Conservation (phyloP, 37 sponge, comb jelly and placozoan species). For the Beroe forskalii region DNA sequence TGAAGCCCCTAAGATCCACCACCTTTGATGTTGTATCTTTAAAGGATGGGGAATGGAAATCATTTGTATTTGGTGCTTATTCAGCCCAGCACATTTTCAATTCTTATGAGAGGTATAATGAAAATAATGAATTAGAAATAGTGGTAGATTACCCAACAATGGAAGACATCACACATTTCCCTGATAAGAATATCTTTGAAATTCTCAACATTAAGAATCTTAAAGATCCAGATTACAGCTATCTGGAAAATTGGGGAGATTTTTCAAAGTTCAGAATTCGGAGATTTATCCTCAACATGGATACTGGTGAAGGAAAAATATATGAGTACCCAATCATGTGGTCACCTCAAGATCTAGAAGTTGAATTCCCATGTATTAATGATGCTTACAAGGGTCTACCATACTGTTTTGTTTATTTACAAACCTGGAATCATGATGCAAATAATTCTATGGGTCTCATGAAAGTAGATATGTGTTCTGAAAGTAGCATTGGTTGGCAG, state of each 20-base stretch:
- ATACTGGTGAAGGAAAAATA: background rate
- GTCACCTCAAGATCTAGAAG: background rate
- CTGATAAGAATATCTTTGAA: constrained; percentile 39
- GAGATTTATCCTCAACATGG: constrained; percentile 51
- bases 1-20: background rate
- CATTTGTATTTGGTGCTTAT: background rate
- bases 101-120: constrained; percentile 18
- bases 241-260: background rate
- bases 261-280: constrained; percentile 26
- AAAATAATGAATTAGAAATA: background rate
- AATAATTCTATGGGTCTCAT: constrained; percentile 54
- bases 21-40: constrained; percentile 32
- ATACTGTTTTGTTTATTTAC: constrained; percentile 46
- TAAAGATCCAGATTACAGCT: constrained; percentile 18
- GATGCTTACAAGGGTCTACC: constrained; percentile 52
- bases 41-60: constrained; percentile 2
- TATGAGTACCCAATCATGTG: constrained; percentile 52
- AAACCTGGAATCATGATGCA: constrained; percentile 56
- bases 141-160: constrained; percentile 52
- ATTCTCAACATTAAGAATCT: constrained; percentile 18
- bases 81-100: constrained; percentile 38
- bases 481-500: constrained; percentile 51
- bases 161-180: background rate
- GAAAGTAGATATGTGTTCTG: constrained; percentile 49
- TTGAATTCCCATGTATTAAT: constrained; percentile 53